Percentiles rank a stretch among this genome's conserved stretches.
These are phyloP conservation scores for Nerophis ophidion DNA, from an alignment of 2,113 vertebrate species.

Conservation along the genomic window DNA sequence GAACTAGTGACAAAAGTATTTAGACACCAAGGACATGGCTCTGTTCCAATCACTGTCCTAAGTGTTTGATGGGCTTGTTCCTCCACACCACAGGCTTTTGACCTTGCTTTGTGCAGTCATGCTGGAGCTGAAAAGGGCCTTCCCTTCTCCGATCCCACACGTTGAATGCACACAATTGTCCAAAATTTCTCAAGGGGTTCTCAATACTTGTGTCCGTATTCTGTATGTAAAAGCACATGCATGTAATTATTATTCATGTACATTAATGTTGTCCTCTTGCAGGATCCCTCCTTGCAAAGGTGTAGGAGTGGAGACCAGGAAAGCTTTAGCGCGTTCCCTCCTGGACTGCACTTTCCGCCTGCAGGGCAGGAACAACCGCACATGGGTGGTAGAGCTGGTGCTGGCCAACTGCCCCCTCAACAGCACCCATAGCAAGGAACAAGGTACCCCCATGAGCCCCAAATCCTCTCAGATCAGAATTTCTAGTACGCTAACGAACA, in stretches of 20 bases:
- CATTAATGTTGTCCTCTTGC: constrained; percentile 2
- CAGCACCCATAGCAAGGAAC: constrained; percentile 90
- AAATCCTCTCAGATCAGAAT: too few relatives aligned
- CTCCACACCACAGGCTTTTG: too few relatives aligned
- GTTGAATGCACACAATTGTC: too few relatives aligned
- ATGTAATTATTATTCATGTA: neutral
- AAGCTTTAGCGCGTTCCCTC: constrained; percentile 85
- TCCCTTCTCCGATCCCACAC: too few relatives aligned
- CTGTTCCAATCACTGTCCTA: too few relatives aligned
- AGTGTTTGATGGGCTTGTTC: too few relatives aligned
- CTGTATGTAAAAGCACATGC: neutral
- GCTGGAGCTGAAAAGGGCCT: too few relatives aligned
- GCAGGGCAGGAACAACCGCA: constrained; percentile 97
- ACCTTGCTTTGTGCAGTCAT: too few relatives aligned
- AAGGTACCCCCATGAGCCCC: constrained; percentile 76
- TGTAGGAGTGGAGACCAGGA: constrained; percentile 87
- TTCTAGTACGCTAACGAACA: constrained; percentile 1
- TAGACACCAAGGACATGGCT: too few relatives aligned
- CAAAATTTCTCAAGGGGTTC: neutral
- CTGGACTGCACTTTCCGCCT: constrained; percentile 96
- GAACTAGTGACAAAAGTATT: too few relatives aligned
- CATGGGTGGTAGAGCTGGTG: constrained; percentile 94
- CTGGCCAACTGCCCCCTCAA: constrained; percentile 94
- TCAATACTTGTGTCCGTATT: neutral
- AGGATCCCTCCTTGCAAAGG: constrained; percentile 94